These are phyloP conservation scores for Drosophila pectinifera DNA, from an alignment of 1,140 invertebrate species.

Conservation along the genomic window DNA sequence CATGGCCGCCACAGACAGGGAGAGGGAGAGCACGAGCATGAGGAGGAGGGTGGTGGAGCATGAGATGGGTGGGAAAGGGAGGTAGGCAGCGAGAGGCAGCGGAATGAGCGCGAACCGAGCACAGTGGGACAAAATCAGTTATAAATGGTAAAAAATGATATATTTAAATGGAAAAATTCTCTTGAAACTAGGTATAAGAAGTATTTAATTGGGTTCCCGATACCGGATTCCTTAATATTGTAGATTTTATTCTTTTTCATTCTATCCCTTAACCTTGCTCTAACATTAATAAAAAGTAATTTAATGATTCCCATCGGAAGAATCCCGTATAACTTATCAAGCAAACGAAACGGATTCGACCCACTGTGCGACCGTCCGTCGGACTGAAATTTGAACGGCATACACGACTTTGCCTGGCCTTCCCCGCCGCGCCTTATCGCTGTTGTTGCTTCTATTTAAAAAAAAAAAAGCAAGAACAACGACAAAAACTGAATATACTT, in stretches of 20 bases:
- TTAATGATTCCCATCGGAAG: background rate
- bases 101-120: slow-evolving; percentile 8
- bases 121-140: slow-evolving; percentile 35
- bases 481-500: slow-evolving; percentile 45
- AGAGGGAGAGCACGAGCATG: background rate
- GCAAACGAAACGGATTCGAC: background rate
- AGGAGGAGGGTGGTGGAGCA: slow-evolving; percentile 16
- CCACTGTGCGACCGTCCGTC: slow-evolving; percentile 51
- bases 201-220: too few relatives aligned
- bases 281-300: too few relatives aligned
- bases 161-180: too few relatives aligned
- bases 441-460: slow-evolving; percentile 72
- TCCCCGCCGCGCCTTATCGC: slow-evolving; percentile 43
- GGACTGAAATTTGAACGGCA: slow-evolving; percentile 63
- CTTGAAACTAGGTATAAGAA: too few relatives aligned
- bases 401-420: slow-evolving; percentile 44
- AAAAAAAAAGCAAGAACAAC: slow-evolving; percentile 35
- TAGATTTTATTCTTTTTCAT: too few relatives aligned
- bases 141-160: too few relatives aligned
- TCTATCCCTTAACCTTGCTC: too few relatives aligned
- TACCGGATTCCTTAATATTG: too few relatives aligned
- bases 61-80: background rate
- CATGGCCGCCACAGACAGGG: slow-evolving; percentile 8
- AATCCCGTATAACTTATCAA: too few relatives aligned
- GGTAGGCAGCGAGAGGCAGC: slow-evolving; percentile 2